A percentile compares a stretch with the other conserved stretches of the same genome.
Conservation (phyloP, 2,797 vertebrate genomes). For the Onychomys leucogaster region DNA sequence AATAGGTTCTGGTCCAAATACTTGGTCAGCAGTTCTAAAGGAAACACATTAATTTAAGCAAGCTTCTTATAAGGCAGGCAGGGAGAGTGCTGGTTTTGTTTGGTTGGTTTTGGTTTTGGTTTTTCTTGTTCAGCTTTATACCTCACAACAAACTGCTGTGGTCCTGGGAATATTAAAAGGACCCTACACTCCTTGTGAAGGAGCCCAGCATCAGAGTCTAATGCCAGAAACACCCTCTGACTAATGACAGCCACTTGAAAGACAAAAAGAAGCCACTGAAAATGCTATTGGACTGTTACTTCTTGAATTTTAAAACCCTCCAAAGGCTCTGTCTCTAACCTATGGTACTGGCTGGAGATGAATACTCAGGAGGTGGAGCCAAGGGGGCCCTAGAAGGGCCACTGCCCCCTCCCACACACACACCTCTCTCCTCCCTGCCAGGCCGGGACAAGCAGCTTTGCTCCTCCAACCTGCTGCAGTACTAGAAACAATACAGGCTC, state of each 20-base stretch:
- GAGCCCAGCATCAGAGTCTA: not conserved
- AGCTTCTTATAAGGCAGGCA: not conserved
- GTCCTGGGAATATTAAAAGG: not conserved
- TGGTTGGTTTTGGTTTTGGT: not conserved
- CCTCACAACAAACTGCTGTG: not conserved
- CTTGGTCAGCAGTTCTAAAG: not conserved
- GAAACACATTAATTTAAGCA: not conserved
- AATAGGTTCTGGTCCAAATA: not conserved
- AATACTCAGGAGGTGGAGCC: not conserved
- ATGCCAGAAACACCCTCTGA: not conserved
- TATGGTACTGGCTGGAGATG: not conserved
- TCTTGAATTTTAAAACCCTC: too few relatives aligned
- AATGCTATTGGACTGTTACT: not conserved
- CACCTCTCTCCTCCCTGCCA: not conserved
- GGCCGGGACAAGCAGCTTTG: not conserved
- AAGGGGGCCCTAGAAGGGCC: not conserved
- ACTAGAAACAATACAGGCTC: not conserved
- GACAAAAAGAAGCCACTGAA: not conserved
- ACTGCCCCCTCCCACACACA: too few relatives aligned
- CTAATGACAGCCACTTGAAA: not conserved
- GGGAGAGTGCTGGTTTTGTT: too few relatives aligned
- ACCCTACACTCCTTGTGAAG: not conserved
- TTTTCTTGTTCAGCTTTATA: not conserved
- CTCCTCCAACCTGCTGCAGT: not conserved
- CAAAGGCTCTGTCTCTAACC: not conserved